Percentiles rank a stretch among this genome's conserved stretches.
Conservation (phyloP, 2,797 vertebrate species). For the Macrochelys suwanniensis region DNA sequence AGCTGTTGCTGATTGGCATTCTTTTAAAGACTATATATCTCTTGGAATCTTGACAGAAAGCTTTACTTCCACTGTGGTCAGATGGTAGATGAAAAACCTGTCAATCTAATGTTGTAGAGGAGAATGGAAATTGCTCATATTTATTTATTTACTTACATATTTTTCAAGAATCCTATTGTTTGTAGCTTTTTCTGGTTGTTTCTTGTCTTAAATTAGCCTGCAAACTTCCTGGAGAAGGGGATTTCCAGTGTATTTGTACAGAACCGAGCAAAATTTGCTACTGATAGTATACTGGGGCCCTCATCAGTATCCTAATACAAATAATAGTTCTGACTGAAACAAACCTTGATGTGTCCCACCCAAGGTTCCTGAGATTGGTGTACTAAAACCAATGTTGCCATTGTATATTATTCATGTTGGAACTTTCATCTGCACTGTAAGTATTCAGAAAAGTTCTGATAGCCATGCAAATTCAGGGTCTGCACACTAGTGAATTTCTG, state of each 20-base stretch:
- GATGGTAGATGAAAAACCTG: constrained; percentile 3
- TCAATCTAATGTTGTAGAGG: neutral
- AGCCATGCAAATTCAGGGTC: neutral
- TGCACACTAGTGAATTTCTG: neutral
- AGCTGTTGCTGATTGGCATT: neutral
- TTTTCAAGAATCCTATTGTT: neutral
- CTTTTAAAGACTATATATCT: constrained; percentile 21
- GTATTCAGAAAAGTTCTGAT: neutral
- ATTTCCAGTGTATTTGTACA: neutral
- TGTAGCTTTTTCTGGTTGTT: constrained; percentile 20
- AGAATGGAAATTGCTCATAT: neutral
- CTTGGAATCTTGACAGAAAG: constrained; percentile 7
- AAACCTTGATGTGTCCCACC: neutral
- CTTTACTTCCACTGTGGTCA: neutral
- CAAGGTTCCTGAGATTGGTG: neutral
- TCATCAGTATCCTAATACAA: neutral
- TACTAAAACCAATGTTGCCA: neutral
- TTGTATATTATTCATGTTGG: neutral
- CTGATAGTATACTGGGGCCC: neutral
- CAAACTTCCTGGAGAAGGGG: neutral
- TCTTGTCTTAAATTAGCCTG: neutral
- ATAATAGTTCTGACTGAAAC: neutral
- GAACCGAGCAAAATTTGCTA: constrained; percentile 11
- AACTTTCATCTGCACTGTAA: neutral
- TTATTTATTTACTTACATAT: neutral